phyloP scores from a whole-genome alignment of 1,140 invertebrate genomes.

The Danaus melanippus region DNA sequence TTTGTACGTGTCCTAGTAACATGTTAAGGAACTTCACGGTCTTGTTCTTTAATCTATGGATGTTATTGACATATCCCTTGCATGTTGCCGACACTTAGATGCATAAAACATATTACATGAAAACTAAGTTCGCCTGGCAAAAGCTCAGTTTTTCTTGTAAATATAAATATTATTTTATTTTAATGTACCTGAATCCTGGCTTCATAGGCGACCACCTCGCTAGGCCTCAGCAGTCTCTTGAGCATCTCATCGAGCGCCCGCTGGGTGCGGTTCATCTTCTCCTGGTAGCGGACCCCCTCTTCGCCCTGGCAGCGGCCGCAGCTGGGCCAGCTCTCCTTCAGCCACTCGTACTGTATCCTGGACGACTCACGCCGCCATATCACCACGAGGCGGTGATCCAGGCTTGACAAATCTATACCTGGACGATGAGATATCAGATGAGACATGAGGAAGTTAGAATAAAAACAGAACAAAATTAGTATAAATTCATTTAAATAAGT shows the following conservation, averaged over 20 bases:
- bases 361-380: slow-evolving; percentile 90
- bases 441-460: not conserved
- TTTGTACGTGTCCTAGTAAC: no score
- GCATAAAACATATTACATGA: no score
- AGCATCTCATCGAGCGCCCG: slow-evolving; percentile 81
- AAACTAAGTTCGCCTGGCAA: not conserved
- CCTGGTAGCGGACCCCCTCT: slow-evolving; percentile 32
- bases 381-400: slow-evolving; percentile 84
- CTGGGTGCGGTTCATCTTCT: slow-evolving; percentile 80
- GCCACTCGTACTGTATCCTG: slow-evolving; percentile 93
- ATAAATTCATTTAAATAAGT: no score
- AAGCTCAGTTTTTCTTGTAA: not conserved
- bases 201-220: slow-evolving; percentile 81
- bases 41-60: no score
- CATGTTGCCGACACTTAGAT: no score
- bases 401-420: slow-evolving; percentile 71
- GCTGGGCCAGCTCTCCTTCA: slow-evolving; percentile 78
- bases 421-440: not conserved
- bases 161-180: not conserved
- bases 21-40: no score
- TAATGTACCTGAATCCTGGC: slow-evolving; percentile 74
- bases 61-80: no score
- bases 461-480: not conserved
- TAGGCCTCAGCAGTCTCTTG: slow-evolving; percentile 79
- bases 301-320: slow-evolving; percentile 41